Evolutionary conservation across 2,113 vertebrate species (phyloP).

Genomic region (Alouatta palliata): DNA sequence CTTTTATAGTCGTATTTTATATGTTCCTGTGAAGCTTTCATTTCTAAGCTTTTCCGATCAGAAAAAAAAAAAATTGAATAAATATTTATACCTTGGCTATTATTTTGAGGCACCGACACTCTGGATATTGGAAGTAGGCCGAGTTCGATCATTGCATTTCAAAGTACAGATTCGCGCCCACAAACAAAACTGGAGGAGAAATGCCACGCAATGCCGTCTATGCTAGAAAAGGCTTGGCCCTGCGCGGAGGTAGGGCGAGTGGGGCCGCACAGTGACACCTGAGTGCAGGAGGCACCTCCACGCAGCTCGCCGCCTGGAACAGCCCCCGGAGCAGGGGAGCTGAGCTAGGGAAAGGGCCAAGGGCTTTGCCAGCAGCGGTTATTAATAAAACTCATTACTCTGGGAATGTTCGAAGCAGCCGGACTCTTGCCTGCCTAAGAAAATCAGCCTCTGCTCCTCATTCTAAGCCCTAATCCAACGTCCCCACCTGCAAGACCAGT

Average conservation of each 20-base stretch:
- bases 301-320: neutral
- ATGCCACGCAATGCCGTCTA: neutral
- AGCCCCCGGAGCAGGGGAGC: too few relatives aligned
- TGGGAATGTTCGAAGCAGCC: neutral
- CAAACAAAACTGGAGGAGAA: neutral
- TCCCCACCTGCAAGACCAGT: neutral
- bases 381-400: neutral
- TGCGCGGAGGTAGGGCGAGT: rapidly evolving
- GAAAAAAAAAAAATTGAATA: neutral
- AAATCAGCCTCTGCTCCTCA: neutral
- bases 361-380: neutral
- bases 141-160: neutral
- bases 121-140: neutral
- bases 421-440: neutral
- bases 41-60: neutral
- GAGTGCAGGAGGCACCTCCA: rapidly evolving
- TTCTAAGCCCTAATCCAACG: neutral
- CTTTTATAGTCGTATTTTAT: neutral
- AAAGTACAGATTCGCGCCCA: neutral
- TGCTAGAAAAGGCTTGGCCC: neutral
- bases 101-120: neutral
- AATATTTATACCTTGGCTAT: neutral
- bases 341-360: neutral
- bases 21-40: neutral
- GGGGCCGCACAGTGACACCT: rapidly evolving